Conservation (phyloP, 1,140 invertebrate species). For the Lamellibrachia luymesi region DNA sequence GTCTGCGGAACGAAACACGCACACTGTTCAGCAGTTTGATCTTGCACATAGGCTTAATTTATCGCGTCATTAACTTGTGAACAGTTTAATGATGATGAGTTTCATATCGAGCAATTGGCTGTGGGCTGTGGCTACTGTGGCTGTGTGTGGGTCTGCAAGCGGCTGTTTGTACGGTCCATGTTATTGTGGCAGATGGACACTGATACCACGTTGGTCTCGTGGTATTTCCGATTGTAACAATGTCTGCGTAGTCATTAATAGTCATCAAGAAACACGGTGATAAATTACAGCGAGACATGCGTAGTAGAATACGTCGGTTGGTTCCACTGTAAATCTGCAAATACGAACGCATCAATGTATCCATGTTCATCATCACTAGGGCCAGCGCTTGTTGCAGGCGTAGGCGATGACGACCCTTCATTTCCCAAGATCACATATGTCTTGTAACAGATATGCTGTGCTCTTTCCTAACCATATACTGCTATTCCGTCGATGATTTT, state of each 20-base stretch:
- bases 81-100: constrained; percentile 1
- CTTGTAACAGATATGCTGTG: too few species aligned
- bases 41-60: background rate
- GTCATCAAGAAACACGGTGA: background rate
- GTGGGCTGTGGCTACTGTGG: background rate
- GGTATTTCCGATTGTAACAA: background rate
- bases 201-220: background rate
- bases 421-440: too few species aligned
- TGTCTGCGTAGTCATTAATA: background rate
- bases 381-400: too few species aligned
- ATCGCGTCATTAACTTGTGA: background rate
- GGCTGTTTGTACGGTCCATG: background rate
- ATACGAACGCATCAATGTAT: background rate
- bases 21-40: background rate
- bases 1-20: background rate
- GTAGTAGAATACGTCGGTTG: background rate
- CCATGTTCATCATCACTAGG: too few species aligned
- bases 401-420: too few species aligned
- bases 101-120: background rate
- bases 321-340: background rate
- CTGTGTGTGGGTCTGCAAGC: background rate
- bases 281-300: background rate
- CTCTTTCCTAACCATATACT: too few species aligned
- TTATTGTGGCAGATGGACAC: background rate
- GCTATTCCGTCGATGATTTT: too few species aligned